These are phyloP conservation scores for Pongo pygmaeus DNA, from an alignment of 2,113 vertebrate genomes.

Conservation along the genomic window DNA sequence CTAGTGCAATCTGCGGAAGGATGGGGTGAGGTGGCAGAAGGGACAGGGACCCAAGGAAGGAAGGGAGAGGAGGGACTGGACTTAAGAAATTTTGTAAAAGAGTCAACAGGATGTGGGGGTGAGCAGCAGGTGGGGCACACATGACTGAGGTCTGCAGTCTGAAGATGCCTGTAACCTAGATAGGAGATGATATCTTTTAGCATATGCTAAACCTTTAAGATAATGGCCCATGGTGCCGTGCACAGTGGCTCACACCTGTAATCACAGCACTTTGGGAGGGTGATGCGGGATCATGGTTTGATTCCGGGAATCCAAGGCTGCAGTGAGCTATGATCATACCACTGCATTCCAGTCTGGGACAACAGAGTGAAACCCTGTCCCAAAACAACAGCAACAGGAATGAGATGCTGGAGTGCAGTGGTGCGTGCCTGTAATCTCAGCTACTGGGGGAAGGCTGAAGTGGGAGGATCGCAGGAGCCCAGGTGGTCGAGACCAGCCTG, in stretches of 20 bases:
- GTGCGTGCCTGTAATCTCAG: neutral
- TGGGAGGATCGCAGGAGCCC: neutral
- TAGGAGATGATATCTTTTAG: neutral
- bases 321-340: too few relatives aligned
- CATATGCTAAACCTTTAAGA: neutral
- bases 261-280: neutral
- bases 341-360: neutral
- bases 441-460: neutral
- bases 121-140: neutral
- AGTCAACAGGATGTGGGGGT: slow-evolving; percentile 67
- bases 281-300: neutral
- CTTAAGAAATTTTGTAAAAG: slow-evolving; percentile 19
- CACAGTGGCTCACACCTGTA: neutral
- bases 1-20: neutral
- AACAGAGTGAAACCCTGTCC: neutral
- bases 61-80: neutral
- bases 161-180: neutral
- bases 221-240: neutral
- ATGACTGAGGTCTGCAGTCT: neutral
- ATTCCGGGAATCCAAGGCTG: neutral
- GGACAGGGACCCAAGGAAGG: neutral
- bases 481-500: neutral
- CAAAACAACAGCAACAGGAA: too few relatives aligned
- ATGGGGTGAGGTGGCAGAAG: neutral
- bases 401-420: neutral